These are phyloP conservation scores for Drosophila serrata DNA, from an alignment of 1,140 invertebrate genomes.

Conservation along the genomic window DNA sequence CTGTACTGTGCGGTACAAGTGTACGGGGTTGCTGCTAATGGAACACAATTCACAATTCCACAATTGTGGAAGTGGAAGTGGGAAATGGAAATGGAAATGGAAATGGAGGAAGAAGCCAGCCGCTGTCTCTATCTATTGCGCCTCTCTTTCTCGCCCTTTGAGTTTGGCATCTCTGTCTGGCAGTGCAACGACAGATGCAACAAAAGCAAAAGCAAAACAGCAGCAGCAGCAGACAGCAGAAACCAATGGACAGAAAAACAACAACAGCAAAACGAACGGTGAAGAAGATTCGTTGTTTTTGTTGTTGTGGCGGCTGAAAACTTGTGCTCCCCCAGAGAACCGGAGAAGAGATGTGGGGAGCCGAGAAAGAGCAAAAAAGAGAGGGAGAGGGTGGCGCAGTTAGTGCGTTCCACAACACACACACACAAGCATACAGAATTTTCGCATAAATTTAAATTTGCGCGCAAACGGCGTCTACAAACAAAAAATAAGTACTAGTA, in stretches of 20 bases:
- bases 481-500: conserved; percentile 21
- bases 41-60: conserved; percentile 74
- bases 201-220: conserved; percentile 23
- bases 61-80: conserved; percentile 31
- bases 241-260: conserved; percentile 45
- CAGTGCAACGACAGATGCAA: conserved; percentile 50
- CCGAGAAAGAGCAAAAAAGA: neutral
- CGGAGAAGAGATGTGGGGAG: conserved; percentile 6
- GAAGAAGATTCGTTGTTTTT: conserved; percentile 42
- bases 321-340: conserved; percentile 36
- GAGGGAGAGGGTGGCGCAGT: conserved; percentile 44
- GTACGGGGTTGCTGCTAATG: conserved; percentile 77
- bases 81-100: conserved; percentile 42
- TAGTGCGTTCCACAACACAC: conserved; percentile 54
- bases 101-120: conserved; percentile 25
- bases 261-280: conserved; percentile 18
- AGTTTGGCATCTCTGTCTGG: conserved; percentile 19
- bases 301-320: conserved; percentile 42
- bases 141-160: conserved; percentile 19
- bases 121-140: conserved; percentile 25
- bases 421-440: conserved; percentile 24
- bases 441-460: conserved; percentile 81
- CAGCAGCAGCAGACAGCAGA: conserved; percentile 45
- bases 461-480: conserved; percentile 67
- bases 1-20: conserved; percentile 47